Percentiles rank a stretch among this genome's conserved stretches.
These are phyloP conservation scores for Tachystola acroxantha DNA, from an alignment of 2,888 invertebrate species.

Conservation along the genomic window DNA sequence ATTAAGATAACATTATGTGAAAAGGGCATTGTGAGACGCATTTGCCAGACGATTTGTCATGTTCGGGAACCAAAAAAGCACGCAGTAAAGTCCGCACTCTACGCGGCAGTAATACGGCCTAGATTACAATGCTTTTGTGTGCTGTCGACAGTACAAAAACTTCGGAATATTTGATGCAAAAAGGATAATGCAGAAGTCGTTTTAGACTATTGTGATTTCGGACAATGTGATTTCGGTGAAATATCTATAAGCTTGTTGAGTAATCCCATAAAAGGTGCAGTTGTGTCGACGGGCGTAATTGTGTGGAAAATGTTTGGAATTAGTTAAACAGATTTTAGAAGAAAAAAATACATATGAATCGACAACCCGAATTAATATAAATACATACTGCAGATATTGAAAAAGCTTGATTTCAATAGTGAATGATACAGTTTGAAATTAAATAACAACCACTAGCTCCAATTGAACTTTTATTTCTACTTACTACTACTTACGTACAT, in stretches of 20 bases:
- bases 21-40: constrained; percentile 25
- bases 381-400: no score
- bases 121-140: constrained; percentile 1
- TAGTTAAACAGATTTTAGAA: no score
- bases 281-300: neutral
- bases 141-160: neutral
- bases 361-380: no score
- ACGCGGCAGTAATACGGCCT: no score
- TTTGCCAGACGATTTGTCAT: constrained; percentile 23
- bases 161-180: neutral
- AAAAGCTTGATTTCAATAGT: no score
- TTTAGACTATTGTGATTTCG: neutral
- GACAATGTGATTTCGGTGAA: neutral
- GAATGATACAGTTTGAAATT: no score
- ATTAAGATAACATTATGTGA: constrained; percentile 40
- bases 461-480: no score
- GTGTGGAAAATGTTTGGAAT: no score
- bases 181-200: neutral
- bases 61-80: constrained; percentile 10
- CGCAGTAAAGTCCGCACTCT: no score
- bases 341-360: no score
- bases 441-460: no score
- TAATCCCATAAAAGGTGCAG: constrained; percentile 9
- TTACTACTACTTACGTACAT: no score
- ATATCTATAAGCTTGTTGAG: neutral